A percentile compares a stretch with the other conserved stretches of the same genome.
Evolutionary conservation across 2,113 vertebrate genomes (phyloP).

Genomic region (Pseudorasbora parva): DNA sequence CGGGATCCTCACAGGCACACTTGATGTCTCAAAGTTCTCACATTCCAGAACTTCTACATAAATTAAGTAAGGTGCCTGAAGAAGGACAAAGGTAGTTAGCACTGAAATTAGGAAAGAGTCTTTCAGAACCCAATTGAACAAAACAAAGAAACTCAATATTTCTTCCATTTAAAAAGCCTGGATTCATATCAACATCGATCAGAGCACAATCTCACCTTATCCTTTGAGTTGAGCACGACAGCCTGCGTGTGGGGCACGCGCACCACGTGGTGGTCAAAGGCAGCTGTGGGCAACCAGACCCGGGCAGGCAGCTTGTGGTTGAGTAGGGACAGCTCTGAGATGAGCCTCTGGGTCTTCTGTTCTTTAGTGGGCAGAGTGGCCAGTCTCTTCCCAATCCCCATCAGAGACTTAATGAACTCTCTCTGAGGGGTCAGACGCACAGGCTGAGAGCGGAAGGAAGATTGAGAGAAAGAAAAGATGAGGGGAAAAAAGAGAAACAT

Average conservation of each 20-base stretch:
- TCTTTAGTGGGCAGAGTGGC: constrained; percentile 95
- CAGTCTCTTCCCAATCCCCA: constrained; percentile 92
- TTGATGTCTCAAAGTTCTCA: constrained; percentile 93
- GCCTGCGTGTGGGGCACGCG: constrained; percentile 93
- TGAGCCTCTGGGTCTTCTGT: constrained; percentile 92
- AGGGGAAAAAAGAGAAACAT: neutral
- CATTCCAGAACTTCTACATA: constrained; percentile 97
- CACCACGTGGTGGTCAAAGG: constrained; percentile 92
- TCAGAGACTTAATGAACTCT: constrained; percentile 94
- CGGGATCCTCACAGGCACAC: constrained; percentile 87
- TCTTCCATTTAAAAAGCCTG: neutral
- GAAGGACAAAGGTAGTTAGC: neutral
- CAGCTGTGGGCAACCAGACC: constrained; percentile 91
- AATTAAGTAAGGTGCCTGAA: constrained; percentile 93
- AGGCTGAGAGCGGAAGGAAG: constrained; percentile 71
- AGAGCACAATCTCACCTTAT: constrained; percentile 79
- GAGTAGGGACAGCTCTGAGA: constrained; percentile 93
- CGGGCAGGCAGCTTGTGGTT: constrained; percentile 94
- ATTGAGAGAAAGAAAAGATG: neutral
- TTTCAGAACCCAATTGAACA: neutral
- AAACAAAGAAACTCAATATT: neutral
- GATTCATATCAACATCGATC: neutral
- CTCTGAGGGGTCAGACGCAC: constrained; percentile 89
- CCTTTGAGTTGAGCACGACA: constrained; percentile 94
- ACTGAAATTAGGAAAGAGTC: neutral